These are phyloP conservation scores for Mormoops blainvillei DNA, from an alignment of 2,113 vertebrate genomes.

Conservation along the genomic window DNA sequence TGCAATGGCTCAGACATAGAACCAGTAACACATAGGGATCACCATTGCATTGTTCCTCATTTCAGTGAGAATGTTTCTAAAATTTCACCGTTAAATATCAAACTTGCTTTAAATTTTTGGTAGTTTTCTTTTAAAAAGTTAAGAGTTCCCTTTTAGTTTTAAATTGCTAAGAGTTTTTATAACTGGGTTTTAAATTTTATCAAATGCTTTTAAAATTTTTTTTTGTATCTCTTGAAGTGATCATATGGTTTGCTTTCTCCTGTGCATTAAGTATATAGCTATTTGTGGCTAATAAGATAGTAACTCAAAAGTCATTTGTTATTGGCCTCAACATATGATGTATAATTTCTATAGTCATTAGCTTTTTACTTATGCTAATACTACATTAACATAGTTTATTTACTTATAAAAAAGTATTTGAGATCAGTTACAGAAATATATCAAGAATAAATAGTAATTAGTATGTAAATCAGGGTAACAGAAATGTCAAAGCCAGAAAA, in stretches of 20 bases:
- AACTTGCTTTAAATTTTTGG: background rate
- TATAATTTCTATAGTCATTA: slow-evolving; percentile 2
- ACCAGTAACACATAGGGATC: background rate
- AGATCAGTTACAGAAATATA: background rate
- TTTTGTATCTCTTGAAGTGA: background rate
- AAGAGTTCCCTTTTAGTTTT: background rate
- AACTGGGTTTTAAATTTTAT: background rate
- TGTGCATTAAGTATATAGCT: background rate
- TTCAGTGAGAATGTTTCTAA: background rate
- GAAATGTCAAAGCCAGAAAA: slow-evolving; percentile 10
- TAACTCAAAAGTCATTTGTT: slow-evolving; percentile 4
- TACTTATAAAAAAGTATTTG: slow-evolving; percentile 1
- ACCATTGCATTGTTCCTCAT: background rate
- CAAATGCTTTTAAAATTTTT: background rate
- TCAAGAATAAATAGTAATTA: background rate
- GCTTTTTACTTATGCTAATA: background rate
- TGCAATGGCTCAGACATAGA: background rate
- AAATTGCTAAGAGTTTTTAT: slow-evolving; percentile 1
- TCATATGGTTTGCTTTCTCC: background rate
- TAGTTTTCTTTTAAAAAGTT: background rate
- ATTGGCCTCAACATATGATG: background rate
- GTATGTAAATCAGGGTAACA: background rate
- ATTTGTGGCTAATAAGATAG: background rate
- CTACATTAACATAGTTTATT: background rate
- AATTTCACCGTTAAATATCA: background rate